These are phyloP conservation scores for Pollenia labialis DNA, from an alignment of 2,888 invertebrate species.

Conservation along the genomic window DNA sequence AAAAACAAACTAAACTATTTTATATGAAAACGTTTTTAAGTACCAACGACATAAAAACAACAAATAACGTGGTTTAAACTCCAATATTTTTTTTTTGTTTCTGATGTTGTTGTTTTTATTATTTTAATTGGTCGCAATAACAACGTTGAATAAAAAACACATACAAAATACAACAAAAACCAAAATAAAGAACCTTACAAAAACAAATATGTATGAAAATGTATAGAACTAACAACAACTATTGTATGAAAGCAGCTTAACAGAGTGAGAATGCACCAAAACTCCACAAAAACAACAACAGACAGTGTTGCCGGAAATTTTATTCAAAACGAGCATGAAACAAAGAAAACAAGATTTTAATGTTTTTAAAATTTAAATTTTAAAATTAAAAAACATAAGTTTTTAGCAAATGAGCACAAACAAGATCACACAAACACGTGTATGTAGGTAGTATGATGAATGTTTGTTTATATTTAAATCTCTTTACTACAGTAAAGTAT, in stretches of 20 bases:
- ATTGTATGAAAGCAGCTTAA: slow-evolving; percentile 1
- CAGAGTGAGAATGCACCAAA: not conserved
- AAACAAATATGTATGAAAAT: not conserved
- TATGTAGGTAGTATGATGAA: too few species aligned
- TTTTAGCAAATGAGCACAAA: too few species aligned
- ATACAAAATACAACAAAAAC: slow-evolving; percentile 25
- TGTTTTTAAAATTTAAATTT: too few species aligned
- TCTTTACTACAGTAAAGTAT: too few species aligned
- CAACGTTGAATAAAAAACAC: not conserved
- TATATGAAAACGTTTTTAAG: slow-evolving; percentile 2
- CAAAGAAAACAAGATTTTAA: too few species aligned
- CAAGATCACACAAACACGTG: too few species aligned
- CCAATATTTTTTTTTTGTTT: slow-evolving; percentile 1
- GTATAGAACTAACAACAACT: slow-evolving; percentile 19
- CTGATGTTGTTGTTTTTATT: slow-evolving; percentile 26
- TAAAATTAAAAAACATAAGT: too few species aligned
- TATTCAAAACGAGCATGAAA: too few species aligned
- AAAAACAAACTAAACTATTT: not conserved
- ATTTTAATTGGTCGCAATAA: slow-evolving; percentile 26
- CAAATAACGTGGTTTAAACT: slow-evolving; percentile 74
- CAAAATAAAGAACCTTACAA: slow-evolving; percentile 25
- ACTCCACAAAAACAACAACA: slow-evolving; percentile 5
- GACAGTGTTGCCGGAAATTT: not conserved
- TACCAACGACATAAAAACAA: slow-evolving; percentile 68
- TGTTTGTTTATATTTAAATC: too few species aligned